phyloP scores from a whole-genome alignment of 2,797 vertebrate genomes.

The Enteromius treurensis region DNA sequence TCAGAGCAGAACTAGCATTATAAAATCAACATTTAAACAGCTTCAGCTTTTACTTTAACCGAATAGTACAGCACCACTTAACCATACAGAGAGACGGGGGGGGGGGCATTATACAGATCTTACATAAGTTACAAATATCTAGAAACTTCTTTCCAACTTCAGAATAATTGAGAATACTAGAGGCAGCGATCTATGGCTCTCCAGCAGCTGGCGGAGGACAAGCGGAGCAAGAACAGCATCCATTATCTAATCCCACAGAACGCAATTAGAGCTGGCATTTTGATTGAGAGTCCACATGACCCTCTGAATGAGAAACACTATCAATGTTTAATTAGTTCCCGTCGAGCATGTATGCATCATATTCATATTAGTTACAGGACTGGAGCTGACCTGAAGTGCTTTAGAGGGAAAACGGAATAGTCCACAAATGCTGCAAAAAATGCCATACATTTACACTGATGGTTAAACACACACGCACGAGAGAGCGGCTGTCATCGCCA shows the following conservation, averaged over 20 bases:
- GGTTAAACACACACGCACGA: not conserved
- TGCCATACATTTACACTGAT: not conserved
- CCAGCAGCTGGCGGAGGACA: slow-evolving; percentile 50
- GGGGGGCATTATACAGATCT: not conserved
- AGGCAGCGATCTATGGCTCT: slow-evolving; percentile 9
- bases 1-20: slow-evolving; percentile 11
- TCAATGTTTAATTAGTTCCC: slow-evolving; percentile 93
- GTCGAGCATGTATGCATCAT: slow-evolving; percentile 78
- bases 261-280: slow-evolving; percentile 95
- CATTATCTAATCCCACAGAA: slow-evolving; percentile 88
- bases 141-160: not conserved
- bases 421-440: not conserved
- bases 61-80: not conserved
- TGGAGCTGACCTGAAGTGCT: slow-evolving; percentile 36
- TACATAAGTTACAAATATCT: not conserved
- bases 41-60: slow-evolving; percentile 2
- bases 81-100: not conserved
- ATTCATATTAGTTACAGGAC: slow-evolving; percentile 53
- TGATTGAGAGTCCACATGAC: slow-evolving; percentile 88
- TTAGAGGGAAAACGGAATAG: not conserved
- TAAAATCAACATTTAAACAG: slow-evolving; percentile 4
- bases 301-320: slow-evolving; percentile 90
- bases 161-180: slow-evolving; percentile 6
- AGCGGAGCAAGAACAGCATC: slow-evolving; percentile 43
- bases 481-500: slow-evolving; percentile 29